Evolutionary conservation across 2,888 invertebrate species (phyloP), one percentile per base, ranked within the genome.

Genomic region (Orgyia antiqua): DNA sequence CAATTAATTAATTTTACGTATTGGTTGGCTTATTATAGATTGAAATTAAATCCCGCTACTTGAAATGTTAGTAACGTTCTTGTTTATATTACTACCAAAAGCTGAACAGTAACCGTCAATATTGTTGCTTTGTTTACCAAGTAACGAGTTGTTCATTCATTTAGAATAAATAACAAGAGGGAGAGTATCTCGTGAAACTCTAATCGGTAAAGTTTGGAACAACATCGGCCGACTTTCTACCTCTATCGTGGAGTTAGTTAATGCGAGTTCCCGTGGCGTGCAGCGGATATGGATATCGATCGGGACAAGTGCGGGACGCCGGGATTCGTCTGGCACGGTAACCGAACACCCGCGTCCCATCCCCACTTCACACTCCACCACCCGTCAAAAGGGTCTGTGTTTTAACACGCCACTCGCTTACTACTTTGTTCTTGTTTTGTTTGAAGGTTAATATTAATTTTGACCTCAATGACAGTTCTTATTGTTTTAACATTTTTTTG

Each of bases 391-490:
- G 70, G 67, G 66, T 66, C 68, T 61, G 61, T 67, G 72, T 73
- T 63, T 75, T 73, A 68, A 70, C 70, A 69, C 70, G n/a, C n/a
- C n/a, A n/a, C n/a, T n/a, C 68, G 68, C 67, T 75, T 70, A 63
- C 68, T 70, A 72, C 78, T 80, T 82, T 78, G 78, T 77, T 80
- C 79, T 79, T 79, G 76, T 83, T 82, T 78, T 72, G 74, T 83
- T 83, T 84, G 82, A 84, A 86, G 82, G 84, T 84, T 86, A 84
- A 82, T 76, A 72, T 73, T 68, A 64, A 64, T 71, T 74, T 68
- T 68, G 69, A 73, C 70, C 68, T 65, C 65, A 56, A 63, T 64
- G 56, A 63, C 59, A 47, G 45, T 52, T 51, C 39, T n/a, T n/a
- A n/a, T n/a, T n/a, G n/a, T n/a, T n/a, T n/a, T n/a, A 43, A 39